Percentiles rank a stretch among this genome's conserved stretches.
phyloP scores from a whole-genome alignment of 2,888 invertebrate species.

The Phortica magna region DNA sequence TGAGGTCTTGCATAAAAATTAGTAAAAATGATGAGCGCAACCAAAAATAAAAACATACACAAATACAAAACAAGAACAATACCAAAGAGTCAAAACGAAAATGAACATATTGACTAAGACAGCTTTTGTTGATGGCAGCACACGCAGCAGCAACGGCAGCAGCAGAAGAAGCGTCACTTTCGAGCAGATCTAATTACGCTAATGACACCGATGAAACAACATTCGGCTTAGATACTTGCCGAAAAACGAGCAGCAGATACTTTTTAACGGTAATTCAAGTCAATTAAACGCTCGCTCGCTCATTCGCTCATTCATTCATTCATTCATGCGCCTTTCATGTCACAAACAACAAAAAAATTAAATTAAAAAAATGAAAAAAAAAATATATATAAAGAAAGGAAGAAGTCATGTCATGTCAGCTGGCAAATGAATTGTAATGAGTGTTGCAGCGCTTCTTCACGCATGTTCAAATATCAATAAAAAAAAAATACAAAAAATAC shows the following conservation, averaged over 20 bases:
- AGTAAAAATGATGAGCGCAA: constrained; percentile 35
- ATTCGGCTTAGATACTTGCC: constrained; percentile 25
- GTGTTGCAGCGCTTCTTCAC: constrained; percentile 32
- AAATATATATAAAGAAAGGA: neutral
- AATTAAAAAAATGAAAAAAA: neutral
- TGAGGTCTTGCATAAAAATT: constrained; percentile 36
- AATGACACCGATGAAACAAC: constrained; percentile 61
- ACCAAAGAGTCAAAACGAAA: constrained; percentile 33
- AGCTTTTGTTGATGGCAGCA: constrained; percentile 9
- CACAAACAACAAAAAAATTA: constrained; percentile 35
- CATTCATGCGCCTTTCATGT: constrained; percentile 74
- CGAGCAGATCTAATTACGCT: constrained; percentile 74
- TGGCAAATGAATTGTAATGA: constrained; percentile 70
- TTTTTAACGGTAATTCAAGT: constrained; percentile 48
- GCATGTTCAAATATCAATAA: neutral
- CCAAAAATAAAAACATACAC: constrained; percentile 20
- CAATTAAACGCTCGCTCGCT: constrained; percentile 74
- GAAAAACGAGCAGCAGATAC: constrained; percentile 17
- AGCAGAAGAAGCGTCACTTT: constrained; percentile 36
- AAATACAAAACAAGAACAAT: constrained; percentile 35
- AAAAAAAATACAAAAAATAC: constrained; percentile 4
- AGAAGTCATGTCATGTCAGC: constrained; percentile 61
- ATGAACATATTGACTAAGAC: constrained; percentile 35
- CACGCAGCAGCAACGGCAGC: constrained; percentile 2
- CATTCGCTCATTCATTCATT: neutral